Evolutionary conservation across 1,140 invertebrate species (phyloP), one percentile per base, ranked within the genome.

Genomic region (Adelges cooleyi): DNA sequence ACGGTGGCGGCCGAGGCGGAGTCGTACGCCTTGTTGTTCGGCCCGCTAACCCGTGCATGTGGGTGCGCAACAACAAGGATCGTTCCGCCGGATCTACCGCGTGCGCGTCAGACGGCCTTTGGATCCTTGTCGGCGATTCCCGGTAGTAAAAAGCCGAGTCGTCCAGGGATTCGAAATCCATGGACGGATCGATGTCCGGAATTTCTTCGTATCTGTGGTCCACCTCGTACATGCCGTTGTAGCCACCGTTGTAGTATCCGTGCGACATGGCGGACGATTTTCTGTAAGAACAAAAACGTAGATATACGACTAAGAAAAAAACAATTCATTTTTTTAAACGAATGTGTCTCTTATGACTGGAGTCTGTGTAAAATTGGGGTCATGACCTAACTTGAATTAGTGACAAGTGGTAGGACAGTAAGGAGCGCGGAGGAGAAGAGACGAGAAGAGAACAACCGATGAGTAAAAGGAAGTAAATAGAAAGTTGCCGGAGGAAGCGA

Each of bases 181-280:
- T 62, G 4, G 56, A 62, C 1, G 56, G 56, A 4, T 62, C 56
- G 40, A 62, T 62, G 11, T 62, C 56, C 1, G 56, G 56, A 29
- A 62, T 62, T 17, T 62, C 56, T 6, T 62, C 56, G 17, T 62
- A 62, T 13, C 56, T 29, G 17, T 46, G 54, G 17, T 48, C 56
- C 25, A 62, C 42, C 20, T 62, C 56, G 25, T 17, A 62, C 18
- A 17, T 22, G 25, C 46, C 20, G 56, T 62, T 62, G 13, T 46
- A 62, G 33, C 56, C 56, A 3, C 23, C 23, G 42, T 62, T 62
- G 40, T 48, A 62, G 56, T 62, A 62, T 20, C 56, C 23, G 27
- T 23, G 56, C 11, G 56, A 62, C 56, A 62, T 62, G n/a, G 11
- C 11, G 29, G 11, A 11, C 11, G 29, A 33, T 33, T 33, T 5